Base-by-base conservation (phyloP, 2,888 invertebrate species). In the Brenthis ino region DNA sequence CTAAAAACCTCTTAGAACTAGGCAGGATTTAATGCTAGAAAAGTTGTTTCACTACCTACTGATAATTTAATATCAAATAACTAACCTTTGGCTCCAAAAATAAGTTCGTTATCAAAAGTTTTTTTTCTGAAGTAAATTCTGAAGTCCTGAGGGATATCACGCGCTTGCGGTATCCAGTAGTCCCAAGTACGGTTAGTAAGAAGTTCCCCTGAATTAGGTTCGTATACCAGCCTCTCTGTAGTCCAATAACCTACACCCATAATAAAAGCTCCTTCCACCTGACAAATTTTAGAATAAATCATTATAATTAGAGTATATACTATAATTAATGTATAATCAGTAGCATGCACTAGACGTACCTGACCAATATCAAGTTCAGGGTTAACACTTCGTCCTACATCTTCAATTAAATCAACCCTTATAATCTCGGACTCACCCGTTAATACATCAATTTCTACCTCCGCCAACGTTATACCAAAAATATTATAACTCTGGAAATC, bases 181-280 rank as follows among this genome's bases (percentile, higher is more conserved):
- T 94, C 95, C 97, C 97, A 97, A 11, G 97, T 96, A 69, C 96
- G 93, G 76, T 95, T 94, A 0, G 96, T 96, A 8, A 95, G 86
- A 1, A 96, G 81, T 74, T 94, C 92, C 0, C 96, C 97, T 0
- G 95, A 94, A 12, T 87, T 79, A 4, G 90, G 85, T 74, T 95
- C 94, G 64, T 94, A 95, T 0, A 94, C 87, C 58, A 96, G 81
- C 67, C 95, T 93, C 79, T 97, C 97, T 0, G 89, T 91, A 0
- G 96, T 95, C 94, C 95, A 96, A 76, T 95, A 95, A 1, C 97
- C 97, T 4, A 89, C 83, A 64, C 93, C 96, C 96, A 96, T 96
- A 5, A 95, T 85, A 74, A 96, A 96, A 0, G 95, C 95, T 0
- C 96, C 97, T 85, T 96, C 96, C 0, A 95, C 77, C 87, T 85